Conservation (phyloP, 2,888 invertebrate species). For the Maniola hyperantus region DNA sequence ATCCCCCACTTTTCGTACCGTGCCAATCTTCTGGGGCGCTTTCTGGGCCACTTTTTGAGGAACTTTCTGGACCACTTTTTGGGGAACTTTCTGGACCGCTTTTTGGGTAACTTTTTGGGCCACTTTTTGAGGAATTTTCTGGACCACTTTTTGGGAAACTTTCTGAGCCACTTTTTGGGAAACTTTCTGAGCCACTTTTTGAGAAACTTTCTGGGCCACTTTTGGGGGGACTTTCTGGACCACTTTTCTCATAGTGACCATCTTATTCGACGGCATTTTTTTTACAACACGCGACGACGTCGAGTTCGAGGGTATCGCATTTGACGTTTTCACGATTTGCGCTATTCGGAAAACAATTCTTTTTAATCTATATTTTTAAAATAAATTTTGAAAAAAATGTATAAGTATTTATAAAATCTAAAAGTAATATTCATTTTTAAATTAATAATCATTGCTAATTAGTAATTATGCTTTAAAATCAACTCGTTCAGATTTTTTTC, state of each 20-base stretch:
- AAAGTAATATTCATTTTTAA: neutral
- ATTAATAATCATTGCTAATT: too few species aligned
- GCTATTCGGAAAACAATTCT: conserved; percentile 32
- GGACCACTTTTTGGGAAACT: neutral
- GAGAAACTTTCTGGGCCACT: conserved; percentile 37
- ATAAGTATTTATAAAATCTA: neutral
- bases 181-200: neutral
- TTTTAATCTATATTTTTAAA: neutral
- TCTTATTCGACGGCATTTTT: conserved; percentile 40
- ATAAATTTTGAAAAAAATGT: neutral
- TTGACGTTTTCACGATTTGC: conserved; percentile 38
- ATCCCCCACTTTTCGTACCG: conserved; percentile 56
- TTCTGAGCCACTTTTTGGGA: conserved; percentile 37
- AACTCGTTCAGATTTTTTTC: too few species aligned
- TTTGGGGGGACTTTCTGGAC: conserved; percentile 45
- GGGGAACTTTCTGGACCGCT: neutral
- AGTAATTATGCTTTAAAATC: too few species aligned
- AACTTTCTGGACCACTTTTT: neutral
- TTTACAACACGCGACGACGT: conserved; percentile 42
- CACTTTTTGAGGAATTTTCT: neutral
- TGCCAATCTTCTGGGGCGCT: conserved; percentile 49
- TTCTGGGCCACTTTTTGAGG: neutral
- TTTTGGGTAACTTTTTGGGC: neutral
- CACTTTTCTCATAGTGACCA: conserved; percentile 42
- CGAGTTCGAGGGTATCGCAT: conserved; percentile 35